These are phyloP conservation scores for Chloropsis hardwickii DNA, from an alignment of 2,113 vertebrate species.

Conservation along the genomic window DNA sequence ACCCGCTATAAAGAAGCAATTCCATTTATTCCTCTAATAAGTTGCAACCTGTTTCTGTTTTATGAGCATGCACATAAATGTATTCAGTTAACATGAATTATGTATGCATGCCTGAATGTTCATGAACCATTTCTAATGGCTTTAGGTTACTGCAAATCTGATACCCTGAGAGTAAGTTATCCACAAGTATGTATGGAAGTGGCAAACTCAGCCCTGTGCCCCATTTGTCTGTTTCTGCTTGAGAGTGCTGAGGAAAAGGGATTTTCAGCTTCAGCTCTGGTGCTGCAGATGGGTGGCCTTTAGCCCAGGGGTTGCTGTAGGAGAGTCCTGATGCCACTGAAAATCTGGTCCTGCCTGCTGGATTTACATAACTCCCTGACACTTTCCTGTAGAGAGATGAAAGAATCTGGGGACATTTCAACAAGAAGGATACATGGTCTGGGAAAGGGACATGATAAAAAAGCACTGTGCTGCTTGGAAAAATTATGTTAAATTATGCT, in stretches of 20 bases:
- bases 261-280: background rate
- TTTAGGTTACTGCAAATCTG: constrained; percentile 19
- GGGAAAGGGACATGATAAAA: background rate
- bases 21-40: constrained; percentile 34
- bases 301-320: background rate
- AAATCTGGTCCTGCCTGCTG: background rate
- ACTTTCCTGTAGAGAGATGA: background rate
- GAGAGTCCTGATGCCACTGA: background rate
- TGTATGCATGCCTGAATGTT: background rate
- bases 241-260: background rate
- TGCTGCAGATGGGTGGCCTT: background rate
- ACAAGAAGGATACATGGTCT: background rate
- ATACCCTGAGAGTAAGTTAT: background rate
- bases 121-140: constrained; percentile 11
- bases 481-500: background rate
- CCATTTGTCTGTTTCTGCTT: background rate
- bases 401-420: background rate
- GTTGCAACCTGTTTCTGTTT: constrained; percentile 25
- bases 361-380: background rate
- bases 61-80: background rate
- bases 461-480: background rate
- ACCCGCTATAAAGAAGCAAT: background rate
- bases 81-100: constrained; percentile 29
- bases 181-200: background rate
- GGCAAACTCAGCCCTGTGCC: background rate